These are phyloP conservation scores for Telenomus remus DNA, from an alignment of 1,140 invertebrate genomes.

Conservation along the genomic window DNA sequence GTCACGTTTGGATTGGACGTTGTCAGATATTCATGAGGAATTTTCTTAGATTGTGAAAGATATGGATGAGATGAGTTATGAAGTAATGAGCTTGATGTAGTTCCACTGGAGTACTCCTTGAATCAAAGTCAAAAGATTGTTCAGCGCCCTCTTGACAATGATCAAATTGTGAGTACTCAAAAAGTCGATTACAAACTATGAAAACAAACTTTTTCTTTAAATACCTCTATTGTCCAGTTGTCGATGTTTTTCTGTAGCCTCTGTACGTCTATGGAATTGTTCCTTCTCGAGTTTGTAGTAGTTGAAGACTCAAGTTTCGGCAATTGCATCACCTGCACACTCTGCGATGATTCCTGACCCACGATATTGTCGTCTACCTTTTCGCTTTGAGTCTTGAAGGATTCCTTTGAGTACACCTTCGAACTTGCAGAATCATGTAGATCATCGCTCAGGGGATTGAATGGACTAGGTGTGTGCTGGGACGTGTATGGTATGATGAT, in stretches of 20 bases:
- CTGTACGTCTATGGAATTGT: conserved; percentile 81
- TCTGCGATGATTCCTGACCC: conserved; percentile 68
- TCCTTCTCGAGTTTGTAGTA: conserved; percentile 38
- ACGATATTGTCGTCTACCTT: conserved; percentile 62
- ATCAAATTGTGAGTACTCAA: background rate
- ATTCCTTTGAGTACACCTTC: conserved; percentile 72
- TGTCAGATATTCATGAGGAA: conserved; percentile 85
- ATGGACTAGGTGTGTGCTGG: conserved; percentile 78
- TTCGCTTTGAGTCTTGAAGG: conserved; percentile 42
- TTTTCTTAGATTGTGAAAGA: conserved; percentile 81
- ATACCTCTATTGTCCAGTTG: conserved; percentile 87
- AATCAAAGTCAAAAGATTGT: conserved; percentile 48
- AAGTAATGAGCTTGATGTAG: conserved; percentile 60
- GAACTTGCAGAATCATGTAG: conserved; percentile 45
- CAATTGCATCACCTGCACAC: conserved; percentile 63
- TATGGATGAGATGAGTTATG: conserved; percentile 73
- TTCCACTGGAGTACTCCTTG: conserved; percentile 70
- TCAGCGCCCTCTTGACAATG: conserved; percentile 12
- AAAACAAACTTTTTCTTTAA: conserved; percentile 7
- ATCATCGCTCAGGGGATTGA: conserved; percentile 65
- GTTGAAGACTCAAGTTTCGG: conserved; percentile 39
- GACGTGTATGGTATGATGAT: conserved; percentile 86
- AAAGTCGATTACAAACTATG: background rate
- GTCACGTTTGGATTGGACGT: conserved; percentile 73
- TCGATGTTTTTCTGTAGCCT: conserved; percentile 88